Conservation (phyloP, 2,113 vertebrate species). For the Lethenteron reissneri region DNA sequence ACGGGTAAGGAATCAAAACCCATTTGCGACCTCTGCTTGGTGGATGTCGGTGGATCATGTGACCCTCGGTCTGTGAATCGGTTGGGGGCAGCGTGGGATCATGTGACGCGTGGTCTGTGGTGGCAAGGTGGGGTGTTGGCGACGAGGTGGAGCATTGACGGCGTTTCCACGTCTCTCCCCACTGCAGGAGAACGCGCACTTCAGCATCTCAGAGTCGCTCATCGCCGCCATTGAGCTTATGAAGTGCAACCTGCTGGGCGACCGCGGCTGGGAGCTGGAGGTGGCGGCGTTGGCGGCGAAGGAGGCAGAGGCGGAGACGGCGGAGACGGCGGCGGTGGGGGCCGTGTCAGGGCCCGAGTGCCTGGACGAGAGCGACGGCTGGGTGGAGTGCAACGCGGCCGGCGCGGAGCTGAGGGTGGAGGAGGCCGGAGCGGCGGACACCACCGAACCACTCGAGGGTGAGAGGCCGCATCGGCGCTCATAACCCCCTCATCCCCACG, state of each 20-base stretch:
- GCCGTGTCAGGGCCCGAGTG: neutral
- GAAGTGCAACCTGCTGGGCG: constrained; percentile 66
- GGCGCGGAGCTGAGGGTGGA: too few species aligned
- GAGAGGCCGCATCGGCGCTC: too few species aligned
- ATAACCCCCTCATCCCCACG: too few species aligned
- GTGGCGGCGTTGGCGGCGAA: constrained; percentile 37
- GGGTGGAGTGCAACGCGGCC: neutral
- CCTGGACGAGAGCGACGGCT: constrained; percentile 1
- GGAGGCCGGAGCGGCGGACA: too few species aligned
- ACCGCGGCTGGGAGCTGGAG: constrained; percentile 17
- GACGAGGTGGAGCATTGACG: neutral
- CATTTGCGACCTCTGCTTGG: too few species aligned
- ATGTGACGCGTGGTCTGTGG: too few species aligned
- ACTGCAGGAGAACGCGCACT: constrained; percentile 80
- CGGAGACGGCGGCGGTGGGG: neutral
- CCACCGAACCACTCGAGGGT: too few species aligned
- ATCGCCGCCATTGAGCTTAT: constrained; percentile 94
- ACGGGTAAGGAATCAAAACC: too few species aligned
- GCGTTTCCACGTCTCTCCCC: neutral
- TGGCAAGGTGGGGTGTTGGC: too few species aligned
- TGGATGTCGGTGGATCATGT: too few species aligned
- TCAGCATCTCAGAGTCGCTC: constrained; percentile 87
- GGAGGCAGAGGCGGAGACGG: constrained; percentile 32
- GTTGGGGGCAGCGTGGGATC: too few species aligned
- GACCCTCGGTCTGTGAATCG: too few species aligned